phyloP scores from a whole-genome alignment of 2,797 vertebrate genomes.

The Monodelphis domestica region DNA sequence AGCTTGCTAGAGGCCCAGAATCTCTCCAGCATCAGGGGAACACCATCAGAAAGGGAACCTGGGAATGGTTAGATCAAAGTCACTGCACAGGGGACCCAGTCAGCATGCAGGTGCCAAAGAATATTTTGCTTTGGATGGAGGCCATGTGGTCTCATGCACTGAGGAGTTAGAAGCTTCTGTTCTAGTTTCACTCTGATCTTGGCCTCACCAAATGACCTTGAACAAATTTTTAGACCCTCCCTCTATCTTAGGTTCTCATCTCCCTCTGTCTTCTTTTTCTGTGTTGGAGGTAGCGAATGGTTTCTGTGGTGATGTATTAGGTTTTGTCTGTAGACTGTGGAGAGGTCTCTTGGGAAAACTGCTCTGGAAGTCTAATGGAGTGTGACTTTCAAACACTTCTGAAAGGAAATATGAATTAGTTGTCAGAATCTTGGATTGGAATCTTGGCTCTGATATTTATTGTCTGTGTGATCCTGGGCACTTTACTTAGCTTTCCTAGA shows the following conservation, averaged over 20 bases:
- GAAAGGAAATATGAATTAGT: neutral
- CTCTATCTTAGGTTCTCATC: neutral
- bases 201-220: rapidly evolving
- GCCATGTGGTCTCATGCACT: neutral
- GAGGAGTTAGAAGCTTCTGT: neutral
- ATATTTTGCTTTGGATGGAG: neutral
- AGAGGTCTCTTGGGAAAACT: neutral
- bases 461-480: neutral
- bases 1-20: neutral
- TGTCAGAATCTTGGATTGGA: neutral
- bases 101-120: neutral
- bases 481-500: neutral
- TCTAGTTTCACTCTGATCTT: neutral
- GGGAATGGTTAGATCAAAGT: neutral
- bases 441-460: neutral
- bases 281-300: neutral
- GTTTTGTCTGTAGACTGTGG: too few relatives aligned
- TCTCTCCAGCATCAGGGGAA: neutral
- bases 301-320: neutral
- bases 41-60: neutral
- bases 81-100: rapidly evolving
- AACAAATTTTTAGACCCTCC: neutral
- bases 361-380: neutral
- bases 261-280: neutral
- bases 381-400: neutral